Evolutionary conservation across 23 tunicate species (phyloP).

Genomic region (Styela clava): DNA sequence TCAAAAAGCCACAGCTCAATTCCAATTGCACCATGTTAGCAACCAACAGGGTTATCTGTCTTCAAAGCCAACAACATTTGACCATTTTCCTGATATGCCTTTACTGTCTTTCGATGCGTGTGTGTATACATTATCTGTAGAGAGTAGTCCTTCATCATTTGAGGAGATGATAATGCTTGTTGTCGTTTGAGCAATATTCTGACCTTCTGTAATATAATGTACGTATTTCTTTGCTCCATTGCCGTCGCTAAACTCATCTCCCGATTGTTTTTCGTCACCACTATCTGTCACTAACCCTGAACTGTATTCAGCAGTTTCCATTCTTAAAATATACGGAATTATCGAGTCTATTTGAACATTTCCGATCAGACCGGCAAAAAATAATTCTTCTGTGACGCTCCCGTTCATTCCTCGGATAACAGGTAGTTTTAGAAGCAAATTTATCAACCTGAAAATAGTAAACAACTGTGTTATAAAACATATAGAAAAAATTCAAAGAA

Average conservation of each 20-base stretch:
- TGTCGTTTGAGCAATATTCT: background rate
- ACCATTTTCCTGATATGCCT: background rate
- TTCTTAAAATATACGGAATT: conserved; percentile 73
- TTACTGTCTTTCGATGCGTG: background rate
- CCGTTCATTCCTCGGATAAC: conserved; percentile 48
- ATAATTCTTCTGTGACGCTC: conserved; percentile 66
- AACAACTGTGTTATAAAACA: background rate
- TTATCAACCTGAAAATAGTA: conserved; percentile 35
- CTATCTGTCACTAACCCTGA: background rate
- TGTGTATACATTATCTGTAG: background rate
- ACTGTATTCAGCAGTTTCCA: conserved; percentile 79
- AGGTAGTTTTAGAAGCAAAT: conserved; percentile 60
- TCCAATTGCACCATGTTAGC: background rate
- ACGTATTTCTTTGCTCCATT: background rate
- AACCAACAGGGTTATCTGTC: background rate
- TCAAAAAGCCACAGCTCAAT: background rate
- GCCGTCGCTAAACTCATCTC: background rate
- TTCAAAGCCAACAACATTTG: background rate
- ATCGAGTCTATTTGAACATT: conserved; percentile 83
- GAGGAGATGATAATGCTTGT: background rate
- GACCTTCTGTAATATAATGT: background rate
- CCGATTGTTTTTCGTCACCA: background rate
- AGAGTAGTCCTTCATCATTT: background rate
- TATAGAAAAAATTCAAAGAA: too few species aligned
- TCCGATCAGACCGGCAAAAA: conserved; percentile 87